Evolutionary conservation across 2,797 vertebrate genomes (phyloP).

Genomic region (Harpagifer antarcticus): DNA sequence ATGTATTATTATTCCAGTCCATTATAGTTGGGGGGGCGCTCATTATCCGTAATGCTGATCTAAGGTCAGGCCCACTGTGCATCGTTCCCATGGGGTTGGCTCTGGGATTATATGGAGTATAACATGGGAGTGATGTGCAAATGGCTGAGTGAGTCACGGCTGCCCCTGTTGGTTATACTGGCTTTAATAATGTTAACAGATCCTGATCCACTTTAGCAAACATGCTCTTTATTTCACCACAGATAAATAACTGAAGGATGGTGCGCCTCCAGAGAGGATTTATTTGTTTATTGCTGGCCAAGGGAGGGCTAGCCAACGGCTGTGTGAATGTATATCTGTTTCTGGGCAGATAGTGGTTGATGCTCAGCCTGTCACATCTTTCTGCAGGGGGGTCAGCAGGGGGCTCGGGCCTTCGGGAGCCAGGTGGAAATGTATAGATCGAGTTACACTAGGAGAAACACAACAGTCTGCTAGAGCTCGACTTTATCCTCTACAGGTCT

Average conservation of each 20-base stretch:
- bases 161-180: not conserved
- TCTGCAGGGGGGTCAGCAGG: constrained; percentile 44
- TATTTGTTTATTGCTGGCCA: constrained; percentile 40
- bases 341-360: constrained; percentile 52
- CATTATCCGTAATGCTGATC: constrained; percentile 43
- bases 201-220: not conserved
- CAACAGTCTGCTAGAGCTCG: not conserved
- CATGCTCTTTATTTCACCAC: not conserved
- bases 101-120: not conserved
- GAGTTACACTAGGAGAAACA: constrained; percentile 19
- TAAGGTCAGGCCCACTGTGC: constrained; percentile 51
- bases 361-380: constrained; percentile 49
- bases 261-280: constrained; percentile 24
- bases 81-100: constrained; percentile 4
- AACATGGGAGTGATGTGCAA: constrained; percentile 3
- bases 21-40: constrained; percentile 21
- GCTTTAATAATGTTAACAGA: not conserved
- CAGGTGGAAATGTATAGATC: constrained; percentile 40
- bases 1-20: constrained; percentile 28
- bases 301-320: constrained; percentile 17
- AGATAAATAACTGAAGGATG: constrained; percentile 21
- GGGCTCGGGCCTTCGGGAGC: constrained; percentile 24
- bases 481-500: constrained; percentile 10
- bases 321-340: constrained; percentile 40
- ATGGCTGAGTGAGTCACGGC: not conserved